A percentile compares a stretch with the other conserved stretches of the same genome.
These are phyloP conservation scores for Eustalomyia histrio DNA, from an alignment of 2,888 invertebrate genomes.

Conservation along the genomic window DNA sequence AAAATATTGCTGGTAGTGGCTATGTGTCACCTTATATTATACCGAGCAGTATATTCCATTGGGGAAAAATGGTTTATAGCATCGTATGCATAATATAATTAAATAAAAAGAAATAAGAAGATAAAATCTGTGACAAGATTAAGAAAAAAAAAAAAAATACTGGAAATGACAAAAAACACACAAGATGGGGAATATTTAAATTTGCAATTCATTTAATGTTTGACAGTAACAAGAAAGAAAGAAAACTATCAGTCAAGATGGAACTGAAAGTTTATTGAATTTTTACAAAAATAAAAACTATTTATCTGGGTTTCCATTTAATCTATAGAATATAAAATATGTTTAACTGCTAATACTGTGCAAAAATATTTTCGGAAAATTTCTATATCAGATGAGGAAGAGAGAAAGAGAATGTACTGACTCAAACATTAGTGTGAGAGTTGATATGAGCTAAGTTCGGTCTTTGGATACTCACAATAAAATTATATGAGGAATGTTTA, in stretches of 20 bases:
- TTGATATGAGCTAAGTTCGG: too few relatives aligned
- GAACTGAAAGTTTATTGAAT: not conserved
- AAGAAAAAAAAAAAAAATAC: constrained; percentile 51
- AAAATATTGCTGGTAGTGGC: not conserved
- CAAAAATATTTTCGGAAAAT: too few relatives aligned
- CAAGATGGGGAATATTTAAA: constrained; percentile 38
- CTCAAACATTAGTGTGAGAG: too few relatives aligned
- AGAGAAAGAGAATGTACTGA: too few relatives aligned
- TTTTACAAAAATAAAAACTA: not conserved
- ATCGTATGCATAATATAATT: constrained; percentile 63
- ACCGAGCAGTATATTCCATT: constrained; percentile 42
- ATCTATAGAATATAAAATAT: too few relatives aligned
- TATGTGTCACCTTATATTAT: constrained; percentile 15
- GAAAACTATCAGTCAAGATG: not conserved
- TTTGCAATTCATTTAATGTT: constrained; percentile 56
- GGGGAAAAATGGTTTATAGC: constrained; percentile 44
- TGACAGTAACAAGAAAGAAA: constrained; percentile 49
- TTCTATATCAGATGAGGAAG: too few relatives aligned
- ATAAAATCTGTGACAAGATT: constrained; percentile 57
- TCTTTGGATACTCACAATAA: too few relatives aligned
- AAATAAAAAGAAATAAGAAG: constrained; percentile 56
- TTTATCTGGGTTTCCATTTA: too few relatives aligned
- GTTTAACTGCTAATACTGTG: too few relatives aligned
- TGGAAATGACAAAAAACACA: constrained; percentile 9
- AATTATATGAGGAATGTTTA: too few relatives aligned